Conservation (phyloP, 2,888 invertebrate species). For the Microctonus brassicae region DNA sequence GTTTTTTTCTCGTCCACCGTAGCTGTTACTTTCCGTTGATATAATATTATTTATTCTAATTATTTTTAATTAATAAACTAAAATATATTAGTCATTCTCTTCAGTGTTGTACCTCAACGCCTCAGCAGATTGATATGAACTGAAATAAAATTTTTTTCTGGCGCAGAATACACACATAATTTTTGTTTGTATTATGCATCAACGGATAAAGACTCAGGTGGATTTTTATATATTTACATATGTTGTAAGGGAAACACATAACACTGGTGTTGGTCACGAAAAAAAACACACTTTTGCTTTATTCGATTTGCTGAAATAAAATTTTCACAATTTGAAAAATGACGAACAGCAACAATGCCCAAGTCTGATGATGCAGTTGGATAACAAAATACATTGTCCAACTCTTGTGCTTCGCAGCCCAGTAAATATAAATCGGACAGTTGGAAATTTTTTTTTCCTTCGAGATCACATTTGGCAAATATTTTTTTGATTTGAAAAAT, state of each 20-base stretch:
- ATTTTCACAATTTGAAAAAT: constrained; percentile 9
- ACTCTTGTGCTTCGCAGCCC: constrained; percentile 15
- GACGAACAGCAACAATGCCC: constrained; percentile 18
- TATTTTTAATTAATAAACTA: too few species aligned
- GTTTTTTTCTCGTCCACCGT: too few species aligned
- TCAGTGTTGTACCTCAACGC: too few species aligned
- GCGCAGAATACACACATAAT: too few species aligned
- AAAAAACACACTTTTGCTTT: constrained; percentile 22
- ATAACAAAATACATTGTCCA: constrained; percentile 15
- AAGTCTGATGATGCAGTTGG: constrained; percentile 20
- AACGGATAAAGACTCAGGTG: background rate
- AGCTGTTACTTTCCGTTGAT: too few species aligned
- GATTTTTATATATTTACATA: constrained; percentile 21
- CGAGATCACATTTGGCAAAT: constrained; percentile 11
- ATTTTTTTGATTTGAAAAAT: constrained; percentile 30
- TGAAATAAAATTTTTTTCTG: too few species aligned
- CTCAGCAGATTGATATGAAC: too few species aligned
- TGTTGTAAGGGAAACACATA: constrained; percentile 30
- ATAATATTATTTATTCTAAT: too few species aligned
- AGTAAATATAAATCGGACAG: constrained; percentile 19
- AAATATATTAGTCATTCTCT: too few species aligned
- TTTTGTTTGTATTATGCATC: too few species aligned
- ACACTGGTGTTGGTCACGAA: too few species aligned
- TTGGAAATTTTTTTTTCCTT: constrained; percentile 5
- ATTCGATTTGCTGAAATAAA: constrained; percentile 6